Evolutionary conservation across 2,888 invertebrate genomes (phyloP), one percentile per base, ranked within the genome.

Genomic region (Synanthedon formicaeformis): DNA sequence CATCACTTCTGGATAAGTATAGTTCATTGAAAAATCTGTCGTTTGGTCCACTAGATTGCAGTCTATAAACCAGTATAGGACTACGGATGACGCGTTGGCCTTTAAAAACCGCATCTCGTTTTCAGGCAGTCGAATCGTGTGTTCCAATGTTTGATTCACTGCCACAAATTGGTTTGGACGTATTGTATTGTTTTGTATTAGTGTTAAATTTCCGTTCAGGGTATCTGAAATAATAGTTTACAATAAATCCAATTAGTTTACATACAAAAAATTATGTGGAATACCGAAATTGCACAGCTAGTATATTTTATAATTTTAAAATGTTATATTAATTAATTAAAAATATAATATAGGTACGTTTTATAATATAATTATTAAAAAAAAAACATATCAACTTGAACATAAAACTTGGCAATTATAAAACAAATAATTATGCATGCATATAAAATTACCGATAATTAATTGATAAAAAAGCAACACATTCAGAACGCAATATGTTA

Each of bases 11-110:
- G 88, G 83, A 68, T 93, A 95, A 56, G 91, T 92, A 62, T 90
- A 90, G 52, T 82, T 76, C 57, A 93, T 90, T 10, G 85, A 78
- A 49, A 91, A 89, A 64, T 91, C 90, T 52, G 85, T 80, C 0
- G 92, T 90, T 57, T 90, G 81, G 41, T 92, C 94, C 52, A 91
- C 86, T 65, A 91, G 92, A 52, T 87, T 78, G 67, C 95, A 95
- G 73, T 95, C 93, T 56, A 94, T 88, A 66, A 94, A 95, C 95
- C 95, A 95, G 72, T 91, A 93, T 0, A 93, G 92, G 27, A 89
- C 73, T 12, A 93, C 79, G 5, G 72, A 68, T 1, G 86, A 88
- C 0, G 88, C 71, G 57, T 87, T 88, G 10, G 65, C 58, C 53
- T 71, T 67, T 18, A 95, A 71, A 71, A 88, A 94, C 52, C 88